Conservation (phyloP, 1,140 invertebrate genomes). For the Patella vulgata region DNA sequence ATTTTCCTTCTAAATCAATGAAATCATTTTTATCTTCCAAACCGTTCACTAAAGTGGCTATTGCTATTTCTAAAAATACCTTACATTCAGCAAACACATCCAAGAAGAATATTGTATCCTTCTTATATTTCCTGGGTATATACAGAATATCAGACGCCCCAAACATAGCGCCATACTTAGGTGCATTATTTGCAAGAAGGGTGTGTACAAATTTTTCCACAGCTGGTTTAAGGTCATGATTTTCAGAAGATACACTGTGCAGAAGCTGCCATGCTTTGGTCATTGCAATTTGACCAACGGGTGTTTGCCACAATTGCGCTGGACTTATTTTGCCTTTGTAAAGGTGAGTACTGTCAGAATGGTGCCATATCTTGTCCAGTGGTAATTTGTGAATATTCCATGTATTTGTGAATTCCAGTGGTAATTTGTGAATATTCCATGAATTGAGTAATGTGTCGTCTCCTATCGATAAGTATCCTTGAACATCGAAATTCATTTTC, state of each 20-base stretch:
- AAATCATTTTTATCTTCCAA: not conserved
- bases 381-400: too few species aligned
- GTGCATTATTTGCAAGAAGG: not conserved
- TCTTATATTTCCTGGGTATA: not conserved
- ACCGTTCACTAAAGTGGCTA: constrained; percentile 1
- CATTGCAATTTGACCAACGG: not conserved
- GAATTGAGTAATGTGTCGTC: constrained; percentile 5
- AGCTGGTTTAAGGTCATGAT: not conserved
- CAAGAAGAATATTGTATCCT: not conserved
- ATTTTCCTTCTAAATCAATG: not conserved
- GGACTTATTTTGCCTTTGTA: too few species aligned
- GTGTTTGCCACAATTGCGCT: constrained; percentile 4
- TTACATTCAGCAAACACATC: not conserved
- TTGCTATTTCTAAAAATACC: constrained; percentile 9
- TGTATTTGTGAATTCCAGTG: not conserved
- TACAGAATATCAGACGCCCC: constrained; percentile 11
- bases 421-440: constrained; percentile 2
- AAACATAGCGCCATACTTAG: not conserved
- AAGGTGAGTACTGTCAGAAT: not conserved
- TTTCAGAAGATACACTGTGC: not conserved
- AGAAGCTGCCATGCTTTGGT: not conserved
- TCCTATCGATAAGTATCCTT: not conserved
- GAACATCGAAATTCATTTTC: not conserved
- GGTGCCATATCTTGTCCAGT: not conserved
- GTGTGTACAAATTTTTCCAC: not conserved